These are phyloP conservation scores for Brachionus manjavacas DNA, from an alignment of 1,140 invertebrate species.

Conservation along the genomic window DNA sequence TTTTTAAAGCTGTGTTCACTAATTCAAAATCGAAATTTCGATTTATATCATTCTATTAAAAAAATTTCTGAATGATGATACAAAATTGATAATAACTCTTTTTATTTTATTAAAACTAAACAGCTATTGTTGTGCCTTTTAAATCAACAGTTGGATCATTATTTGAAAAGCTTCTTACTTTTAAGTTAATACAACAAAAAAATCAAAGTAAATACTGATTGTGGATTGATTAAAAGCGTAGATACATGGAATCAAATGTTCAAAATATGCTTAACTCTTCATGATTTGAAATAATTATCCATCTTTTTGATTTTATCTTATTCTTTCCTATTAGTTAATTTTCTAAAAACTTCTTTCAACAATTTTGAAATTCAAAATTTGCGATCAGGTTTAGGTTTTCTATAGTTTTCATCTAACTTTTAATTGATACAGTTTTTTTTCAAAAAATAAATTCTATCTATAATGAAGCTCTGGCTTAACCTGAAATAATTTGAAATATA, in stretches of 20 bases:
- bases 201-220: not conserved
- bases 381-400: not conserved
- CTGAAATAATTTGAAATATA: not conserved
- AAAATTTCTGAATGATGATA: not conserved
- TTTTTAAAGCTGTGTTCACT: not conserved
- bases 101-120: not conserved
- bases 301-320: not conserved
- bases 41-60: too few species aligned
- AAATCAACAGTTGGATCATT: not conserved
- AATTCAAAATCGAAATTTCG: not conserved
- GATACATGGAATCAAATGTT: not conserved
- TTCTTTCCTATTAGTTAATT: not conserved
- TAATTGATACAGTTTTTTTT: not conserved
- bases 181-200: not conserved
- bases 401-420: not conserved
- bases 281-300: not conserved
- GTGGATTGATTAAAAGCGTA: not conserved
- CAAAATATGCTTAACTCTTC: not conserved
- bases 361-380: not conserved
- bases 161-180: not conserved
- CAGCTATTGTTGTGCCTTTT: not conserved
- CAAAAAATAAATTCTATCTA: not conserved
- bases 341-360: not conserved
- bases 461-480: not conserved
- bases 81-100: not conserved